These are phyloP conservation scores for Mythimna ferrago DNA, from an alignment of 2,888 invertebrate species.

Conservation along the genomic window DNA sequence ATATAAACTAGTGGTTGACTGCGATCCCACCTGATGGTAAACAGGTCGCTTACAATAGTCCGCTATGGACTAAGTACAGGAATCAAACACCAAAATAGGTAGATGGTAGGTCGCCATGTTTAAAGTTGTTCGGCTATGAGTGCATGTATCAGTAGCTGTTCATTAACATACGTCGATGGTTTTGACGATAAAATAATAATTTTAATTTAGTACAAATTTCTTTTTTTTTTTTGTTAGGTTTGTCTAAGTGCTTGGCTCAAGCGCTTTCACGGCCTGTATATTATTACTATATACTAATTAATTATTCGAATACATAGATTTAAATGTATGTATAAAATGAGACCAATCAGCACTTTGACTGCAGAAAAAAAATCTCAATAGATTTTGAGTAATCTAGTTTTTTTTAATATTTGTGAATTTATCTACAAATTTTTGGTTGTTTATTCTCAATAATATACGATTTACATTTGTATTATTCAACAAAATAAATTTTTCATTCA, in stretches of 20 bases:
- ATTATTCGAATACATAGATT: not conserved
- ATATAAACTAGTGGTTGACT: too few species aligned
- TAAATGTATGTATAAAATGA: not conserved
- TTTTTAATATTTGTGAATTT: conserved; percentile 2
- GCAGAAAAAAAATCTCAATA: conserved; percentile 32
- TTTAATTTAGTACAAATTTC: conserved; percentile 65
- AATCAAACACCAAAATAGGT: too few species aligned
- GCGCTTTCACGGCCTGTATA: not conserved
- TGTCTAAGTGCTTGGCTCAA: not conserved
- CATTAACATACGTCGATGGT: conserved; percentile 18
- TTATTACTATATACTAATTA: not conserved
- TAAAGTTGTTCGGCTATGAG: conserved; percentile 20
- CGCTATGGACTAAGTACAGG: too few species aligned
- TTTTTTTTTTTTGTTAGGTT: conserved; percentile 20
- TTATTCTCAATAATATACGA: conserved; percentile 24
- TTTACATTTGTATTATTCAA: conserved; percentile 25
- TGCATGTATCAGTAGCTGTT: conserved; percentile 22
- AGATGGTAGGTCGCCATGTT: not conserved
- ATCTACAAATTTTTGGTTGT: conserved; percentile 27
- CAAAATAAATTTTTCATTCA: conserved; percentile 33
- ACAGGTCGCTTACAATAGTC: too few species aligned
- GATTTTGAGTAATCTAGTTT: conserved; percentile 3
- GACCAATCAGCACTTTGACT: conserved; percentile 18
- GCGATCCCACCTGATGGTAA: too few species aligned
- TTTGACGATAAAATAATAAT: conserved; percentile 26